phyloP scores from a whole-genome alignment of 2,113 vertebrate genomes.

The Baryphthengus martii region DNA sequence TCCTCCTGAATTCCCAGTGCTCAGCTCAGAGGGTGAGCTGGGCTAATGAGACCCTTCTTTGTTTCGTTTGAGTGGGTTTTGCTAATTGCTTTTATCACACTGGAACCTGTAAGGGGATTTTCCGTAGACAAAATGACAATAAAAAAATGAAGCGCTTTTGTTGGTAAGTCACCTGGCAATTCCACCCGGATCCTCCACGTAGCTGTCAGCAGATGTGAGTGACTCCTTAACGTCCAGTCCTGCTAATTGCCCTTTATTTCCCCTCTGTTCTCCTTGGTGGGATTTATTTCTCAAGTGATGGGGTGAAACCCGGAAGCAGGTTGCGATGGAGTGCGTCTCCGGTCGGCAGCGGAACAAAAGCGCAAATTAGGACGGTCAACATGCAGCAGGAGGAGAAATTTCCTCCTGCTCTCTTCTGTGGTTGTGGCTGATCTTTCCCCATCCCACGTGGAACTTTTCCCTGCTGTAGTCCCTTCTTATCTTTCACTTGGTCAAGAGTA shows the following conservation, averaged over 20 bases:
- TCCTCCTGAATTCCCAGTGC: conserved; percentile 21
- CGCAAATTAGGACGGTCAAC: not conserved
- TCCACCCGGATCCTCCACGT: not conserved
- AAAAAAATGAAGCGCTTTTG: not conserved
- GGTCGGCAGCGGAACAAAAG: not conserved
- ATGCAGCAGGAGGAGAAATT: not conserved
- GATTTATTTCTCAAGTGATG: not conserved
- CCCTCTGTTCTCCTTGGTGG: not conserved
- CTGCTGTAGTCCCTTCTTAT: not conserved
- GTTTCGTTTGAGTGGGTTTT: conserved; percentile 43
- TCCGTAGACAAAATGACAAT: conserved; percentile 25
- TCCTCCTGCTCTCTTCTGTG: not conserved
- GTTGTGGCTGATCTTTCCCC: not conserved
- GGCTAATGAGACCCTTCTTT: conserved; percentile 26
- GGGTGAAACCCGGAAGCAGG: not conserved
- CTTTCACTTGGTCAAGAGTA: not conserved
- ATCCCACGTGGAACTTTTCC: not conserved
- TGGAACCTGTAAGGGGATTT: conserved; percentile 36
- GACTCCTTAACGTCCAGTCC: not conserved
- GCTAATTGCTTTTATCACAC: conserved; percentile 49
- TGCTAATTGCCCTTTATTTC: conserved; percentile 30
- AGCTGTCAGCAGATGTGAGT: conserved; percentile 20
- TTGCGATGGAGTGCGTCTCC: not conserved
- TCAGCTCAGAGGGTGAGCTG: not conserved
- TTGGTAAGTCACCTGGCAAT: conserved; percentile 42